These are phyloP conservation scores for Yponomeuta sedellus DNA, from an alignment of 2,888 invertebrate genomes.

Conservation along the genomic window DNA sequence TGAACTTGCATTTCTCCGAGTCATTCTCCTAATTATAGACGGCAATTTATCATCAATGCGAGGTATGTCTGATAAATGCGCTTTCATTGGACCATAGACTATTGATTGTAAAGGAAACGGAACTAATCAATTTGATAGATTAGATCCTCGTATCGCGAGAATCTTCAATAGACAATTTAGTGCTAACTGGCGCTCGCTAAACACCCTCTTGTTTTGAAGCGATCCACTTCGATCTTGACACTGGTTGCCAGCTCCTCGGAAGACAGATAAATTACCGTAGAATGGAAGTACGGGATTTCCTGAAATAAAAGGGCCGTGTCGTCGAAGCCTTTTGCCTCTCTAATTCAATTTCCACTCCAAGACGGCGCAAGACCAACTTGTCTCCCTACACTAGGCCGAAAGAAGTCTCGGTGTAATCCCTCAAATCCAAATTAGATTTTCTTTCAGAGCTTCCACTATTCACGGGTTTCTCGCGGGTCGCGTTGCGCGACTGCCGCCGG, in stretches of 20 bases:
- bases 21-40: slow-evolving; percentile 55
- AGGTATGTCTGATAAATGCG: slow-evolving; percentile 14
- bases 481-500: slow-evolving; percentile 27
- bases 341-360: slow-evolving; percentile 59
- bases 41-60: slow-evolving; percentile 25
- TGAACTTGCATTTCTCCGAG: slow-evolving; percentile 29
- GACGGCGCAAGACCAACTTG: slow-evolving; percentile 42
- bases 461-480: slow-evolving; percentile 38
- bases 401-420: slow-evolving; percentile 70
- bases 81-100: slow-evolving; percentile 29
- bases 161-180: not conserved
- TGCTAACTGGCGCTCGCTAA: not conserved
- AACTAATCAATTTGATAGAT: not conserved
- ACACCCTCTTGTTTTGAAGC: slow-evolving; percentile 6
- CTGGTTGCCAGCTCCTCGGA: slow-evolving; percentile 7
- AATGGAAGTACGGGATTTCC: slow-evolving; percentile 32
- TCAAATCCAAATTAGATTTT: slow-evolving; percentile 76
- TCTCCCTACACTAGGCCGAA: slow-evolving; percentile 63
- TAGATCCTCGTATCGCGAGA: not conserved
- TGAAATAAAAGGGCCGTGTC: slow-evolving; percentile 43
- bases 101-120: slow-evolving; percentile 9
- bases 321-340: slow-evolving; percentile 43
- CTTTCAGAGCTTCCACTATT: slow-evolving; percentile 68
- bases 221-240: not conserved
- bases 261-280: slow-evolving; percentile 30